Evolutionary conservation across 2,797 vertebrate genomes (phyloP), one percentile per base, ranked within the genome.

Genomic region (Tragopan temminckii): DNA sequence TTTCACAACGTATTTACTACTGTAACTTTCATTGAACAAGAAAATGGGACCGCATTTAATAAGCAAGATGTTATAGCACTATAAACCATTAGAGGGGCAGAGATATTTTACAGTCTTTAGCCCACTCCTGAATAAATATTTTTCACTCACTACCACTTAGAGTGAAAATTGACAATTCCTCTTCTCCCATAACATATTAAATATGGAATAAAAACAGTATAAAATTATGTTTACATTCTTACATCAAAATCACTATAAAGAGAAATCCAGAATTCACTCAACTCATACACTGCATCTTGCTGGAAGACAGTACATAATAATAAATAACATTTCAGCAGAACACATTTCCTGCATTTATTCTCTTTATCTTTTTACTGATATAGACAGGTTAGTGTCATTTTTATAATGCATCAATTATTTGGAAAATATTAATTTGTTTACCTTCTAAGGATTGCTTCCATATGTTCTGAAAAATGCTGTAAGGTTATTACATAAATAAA

Each of bases 81-180:
- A 91, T 96, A 97, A 96, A 92, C 55, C 86, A 95, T 96, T 94
- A 95, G 94, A 88, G 9, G 20, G 80, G 87, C 79, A 96, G 95
- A 95, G 77, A 70, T 82, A 53, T 85, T 96, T 91, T 93, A 63
- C 48, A 84, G 69, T 40, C 70, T 90, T 97, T 80, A 92, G 74
- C 83, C 50, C 64, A 66, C 62, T 95, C 69, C 89, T 84, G 89
- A 97, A 96, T 94, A 97, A 95, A 96, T 76, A 89, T 88, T 84
- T 94, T 68, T 81, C 66, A 69, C 61, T 95, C 96, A 66, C 25
- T 62, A 53, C 31, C 79, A 20, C 35, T 55, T 52, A 77, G 25
- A 55, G 50, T 29, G 84, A 52, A 85, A 43, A 89, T 53, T 63
- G 81, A 93, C 69, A n/a, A 52, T 85, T 69, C n/a, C 31, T 70